A percentile compares a stretch with the other conserved stretches of the same genome.
phyloP scores from a whole-genome alignment of 2,888 invertebrate genomes.

The Drosophila kanekoi region DNA sequence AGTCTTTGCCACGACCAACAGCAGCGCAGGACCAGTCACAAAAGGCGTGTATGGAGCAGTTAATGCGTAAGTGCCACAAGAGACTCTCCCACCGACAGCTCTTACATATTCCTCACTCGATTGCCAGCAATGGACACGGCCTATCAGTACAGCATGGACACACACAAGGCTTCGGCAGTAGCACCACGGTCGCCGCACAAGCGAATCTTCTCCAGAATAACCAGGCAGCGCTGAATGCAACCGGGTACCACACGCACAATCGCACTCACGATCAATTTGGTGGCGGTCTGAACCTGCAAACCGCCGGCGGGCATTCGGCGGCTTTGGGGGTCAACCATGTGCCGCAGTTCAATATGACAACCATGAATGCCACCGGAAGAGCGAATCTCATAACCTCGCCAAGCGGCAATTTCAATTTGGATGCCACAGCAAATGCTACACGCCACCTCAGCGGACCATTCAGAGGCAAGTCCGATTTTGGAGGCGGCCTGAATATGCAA shows the following conservation, averaged over 20 bases:
- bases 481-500: conserved; percentile 56
- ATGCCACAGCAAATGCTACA: conserved; percentile 70
- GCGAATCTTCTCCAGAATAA: conserved; percentile 68
- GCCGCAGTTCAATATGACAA: conserved; percentile 72
- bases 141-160: conserved; percentile 70
- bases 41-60: conserved; percentile 71
- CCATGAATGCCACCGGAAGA: conserved; percentile 59
- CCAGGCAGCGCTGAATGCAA: conserved; percentile 62
- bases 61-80: conserved; percentile 68
- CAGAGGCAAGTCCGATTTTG: conserved; percentile 56
- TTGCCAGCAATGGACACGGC: conserved; percentile 75
- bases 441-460: conserved; percentile 68
- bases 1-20: conserved; percentile 73
- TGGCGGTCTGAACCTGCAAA: conserved; percentile 66
- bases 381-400: conserved; percentile 76
- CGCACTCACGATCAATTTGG: conserved; percentile 73
- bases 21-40: conserved; percentile 64
- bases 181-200: conserved; percentile 56
- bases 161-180: conserved; percentile 59
- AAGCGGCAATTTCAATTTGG: conserved; percentile 67
- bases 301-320: conserved; percentile 68
- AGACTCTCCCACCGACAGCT: not conserved
- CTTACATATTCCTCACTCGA: not conserved
- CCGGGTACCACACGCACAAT: conserved; percentile 68
- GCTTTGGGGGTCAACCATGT: conserved; percentile 66